Base-by-base conservation (phyloP, 2,797 vertebrate genomes). In the Lycodopsis pacificus region DNA sequence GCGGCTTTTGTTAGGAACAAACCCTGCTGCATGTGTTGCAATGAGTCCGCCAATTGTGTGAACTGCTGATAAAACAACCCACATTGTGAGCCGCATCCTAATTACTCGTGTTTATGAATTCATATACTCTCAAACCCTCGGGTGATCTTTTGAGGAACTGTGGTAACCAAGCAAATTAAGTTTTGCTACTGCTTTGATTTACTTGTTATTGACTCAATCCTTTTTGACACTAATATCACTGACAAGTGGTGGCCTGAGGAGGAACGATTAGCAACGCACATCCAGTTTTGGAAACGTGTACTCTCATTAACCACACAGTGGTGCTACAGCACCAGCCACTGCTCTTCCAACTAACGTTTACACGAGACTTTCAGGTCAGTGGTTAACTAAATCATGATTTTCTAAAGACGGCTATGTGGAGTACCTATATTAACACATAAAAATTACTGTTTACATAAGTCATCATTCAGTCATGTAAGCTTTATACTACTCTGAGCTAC, bases 291-390 rank as follows among this genome's bases (percentile, higher is more conserved):
- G 7, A 51, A 51, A 25, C 22, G 27, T 73, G 12, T 69, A 61
- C 14, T 4, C 14, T 4, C 30, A 7, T 40, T 70, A 8, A 59
- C 88, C 92, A 90, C 78, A 78, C 0, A 8, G 82, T 79, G 90
- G 84, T 11, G 86, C 82, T 88, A 27, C 11, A 79, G 76, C 3
- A 46, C 22, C 19, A 71, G 7, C 36, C 42, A 27, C 11, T 34
- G 57, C 38, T 17, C 14, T 20, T 48, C 15, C 4, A 44, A 40
- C 9, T 3, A 22, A 27, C 2, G 13, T 10, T n/a, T 12, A 19
- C 15, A 25, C 3, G 42, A 20, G 40, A 25, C 38, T 17, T 22
- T 42, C 14, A n/a, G 7, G 13, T 46, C 17, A 46, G 20, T 5
- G 30, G 22, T 14, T 5, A 9, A 20, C 2, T 15, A 30, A 66